Evolutionary conservation across 2,888 invertebrate genomes (phyloP).

Genomic region (Orthosia gracilis): DNA sequence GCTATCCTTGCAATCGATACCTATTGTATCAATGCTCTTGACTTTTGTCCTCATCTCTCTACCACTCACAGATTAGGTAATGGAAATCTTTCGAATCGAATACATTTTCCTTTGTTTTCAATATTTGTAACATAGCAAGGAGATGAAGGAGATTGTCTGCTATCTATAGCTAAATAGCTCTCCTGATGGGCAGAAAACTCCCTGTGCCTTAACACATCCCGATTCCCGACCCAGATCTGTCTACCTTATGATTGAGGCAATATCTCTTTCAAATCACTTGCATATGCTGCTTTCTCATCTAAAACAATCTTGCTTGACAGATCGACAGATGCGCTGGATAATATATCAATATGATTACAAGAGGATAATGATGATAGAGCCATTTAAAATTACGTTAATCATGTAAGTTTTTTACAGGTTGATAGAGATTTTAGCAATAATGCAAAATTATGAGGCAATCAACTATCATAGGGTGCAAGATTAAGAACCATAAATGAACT

Average conservation of each 20-base stretch:
- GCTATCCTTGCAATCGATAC: neutral
- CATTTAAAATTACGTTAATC: neutral
- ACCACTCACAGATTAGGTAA: neutral
- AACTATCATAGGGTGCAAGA: neutral
- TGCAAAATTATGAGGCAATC: neutral
- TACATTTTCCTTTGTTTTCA: neutral
- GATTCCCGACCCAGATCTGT: constrained; percentile 44
- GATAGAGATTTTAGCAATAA: neutral
- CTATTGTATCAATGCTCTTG: neutral
- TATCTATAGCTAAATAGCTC: constrained; percentile 13
- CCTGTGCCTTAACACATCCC: constrained; percentile 13
- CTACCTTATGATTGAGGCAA: constrained; percentile 16
- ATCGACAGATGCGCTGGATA: neutral
- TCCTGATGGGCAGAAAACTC: constrained; percentile 22
- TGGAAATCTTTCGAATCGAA: neutral
- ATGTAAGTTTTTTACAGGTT: neutral
- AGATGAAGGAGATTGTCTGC: neutral
- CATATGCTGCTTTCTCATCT: constrained; percentile 11
- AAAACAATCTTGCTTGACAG: constrained; percentile 1
- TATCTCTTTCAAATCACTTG: constrained; percentile 23
- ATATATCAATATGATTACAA: neutral
- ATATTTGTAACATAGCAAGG: neutral
- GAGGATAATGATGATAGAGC: neutral
- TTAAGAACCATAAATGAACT: constrained; percentile 8
- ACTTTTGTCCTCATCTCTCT: neutral